These are phyloP conservation scores for Drosophila yakuba DNA, from an alignment of 1,140 invertebrate species.

Conservation along the genomic window DNA sequence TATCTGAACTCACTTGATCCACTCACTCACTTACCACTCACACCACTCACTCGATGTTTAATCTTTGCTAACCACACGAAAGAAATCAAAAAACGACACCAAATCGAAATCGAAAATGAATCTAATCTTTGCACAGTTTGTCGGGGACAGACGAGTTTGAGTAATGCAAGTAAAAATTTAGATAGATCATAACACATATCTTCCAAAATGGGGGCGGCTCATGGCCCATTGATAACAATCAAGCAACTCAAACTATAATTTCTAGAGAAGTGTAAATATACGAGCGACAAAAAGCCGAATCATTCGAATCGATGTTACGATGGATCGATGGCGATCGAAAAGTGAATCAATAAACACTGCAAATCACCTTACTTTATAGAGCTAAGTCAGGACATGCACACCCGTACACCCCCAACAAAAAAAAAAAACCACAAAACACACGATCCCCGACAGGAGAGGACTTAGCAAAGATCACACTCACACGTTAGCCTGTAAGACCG, in stretches of 20 bases:
- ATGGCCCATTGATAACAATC: constrained; percentile 67
- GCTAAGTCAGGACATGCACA: constrained; percentile 62
- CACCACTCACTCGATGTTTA: constrained; percentile 49
- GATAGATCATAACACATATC: constrained; percentile 79
- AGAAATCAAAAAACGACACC: constrained; percentile 28
- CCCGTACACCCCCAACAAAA: constrained; percentile 11
- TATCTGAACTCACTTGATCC: constrained; percentile 35
- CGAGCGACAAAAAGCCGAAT: constrained; percentile 27
- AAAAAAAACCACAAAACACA: constrained; percentile 10
- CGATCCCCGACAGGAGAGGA: constrained; percentile 18
- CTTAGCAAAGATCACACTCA: constrained; percentile 21
- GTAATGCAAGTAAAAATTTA: constrained; percentile 48
- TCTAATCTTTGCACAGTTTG: constrained; percentile 62
- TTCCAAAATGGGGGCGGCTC: constrained; percentile 50
- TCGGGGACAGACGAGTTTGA: constrained; percentile 38
- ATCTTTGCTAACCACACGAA: constrained; percentile 51
- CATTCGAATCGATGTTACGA: constrained; percentile 24
- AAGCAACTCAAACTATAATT: constrained; percentile 59
- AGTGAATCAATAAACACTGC: constrained; percentile 55
- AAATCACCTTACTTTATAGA: constrained; percentile 81
- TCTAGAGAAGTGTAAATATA: constrained; percentile 69
- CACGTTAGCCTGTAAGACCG: constrained; percentile 43
- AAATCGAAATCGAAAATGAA: constrained; percentile 40
- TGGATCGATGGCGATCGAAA: constrained; percentile 6
- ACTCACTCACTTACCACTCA: constrained; percentile 39